phyloP scores from a whole-genome alignment of 1,140 invertebrate species.

The Conus betulinus region DNA sequence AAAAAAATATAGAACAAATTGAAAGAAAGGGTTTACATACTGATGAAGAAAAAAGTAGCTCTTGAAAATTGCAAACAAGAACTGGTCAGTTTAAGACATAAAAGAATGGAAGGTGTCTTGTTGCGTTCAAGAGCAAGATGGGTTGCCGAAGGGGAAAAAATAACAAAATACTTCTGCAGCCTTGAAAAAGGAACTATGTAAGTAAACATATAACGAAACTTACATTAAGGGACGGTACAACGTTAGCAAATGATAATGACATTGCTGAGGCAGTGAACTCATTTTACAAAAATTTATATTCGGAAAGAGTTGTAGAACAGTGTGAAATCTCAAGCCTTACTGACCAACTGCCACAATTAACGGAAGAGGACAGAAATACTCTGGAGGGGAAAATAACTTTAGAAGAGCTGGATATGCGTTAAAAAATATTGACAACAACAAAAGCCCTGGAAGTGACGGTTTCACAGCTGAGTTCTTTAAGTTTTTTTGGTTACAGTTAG shows the following conservation, averaged over 20 bases:
- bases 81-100: neutral
- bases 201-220: neutral
- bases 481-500: neutral
- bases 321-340: neutral
- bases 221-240: neutral
- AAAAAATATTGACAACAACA: neutral
- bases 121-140: neutral
- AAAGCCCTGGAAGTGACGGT: neutral
- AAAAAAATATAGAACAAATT: too few species aligned
- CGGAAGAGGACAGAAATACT: neutral
- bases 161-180: neutral
- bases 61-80: neutral
- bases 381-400: neutral
- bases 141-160: neutral
- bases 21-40: neutral
- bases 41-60: neutral
- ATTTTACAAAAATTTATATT: neutral
- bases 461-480: neutral
- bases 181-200: conserved; percentile 1
- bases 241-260: neutral
- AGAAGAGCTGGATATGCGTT: neutral
- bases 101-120: too few species aligned
- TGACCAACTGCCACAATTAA: neutral
- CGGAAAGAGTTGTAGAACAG: neutral
- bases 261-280: neutral